Evolutionary conservation across 1,140 invertebrate genomes (phyloP).

Genomic region (Zaprionus ornatus): DNA sequence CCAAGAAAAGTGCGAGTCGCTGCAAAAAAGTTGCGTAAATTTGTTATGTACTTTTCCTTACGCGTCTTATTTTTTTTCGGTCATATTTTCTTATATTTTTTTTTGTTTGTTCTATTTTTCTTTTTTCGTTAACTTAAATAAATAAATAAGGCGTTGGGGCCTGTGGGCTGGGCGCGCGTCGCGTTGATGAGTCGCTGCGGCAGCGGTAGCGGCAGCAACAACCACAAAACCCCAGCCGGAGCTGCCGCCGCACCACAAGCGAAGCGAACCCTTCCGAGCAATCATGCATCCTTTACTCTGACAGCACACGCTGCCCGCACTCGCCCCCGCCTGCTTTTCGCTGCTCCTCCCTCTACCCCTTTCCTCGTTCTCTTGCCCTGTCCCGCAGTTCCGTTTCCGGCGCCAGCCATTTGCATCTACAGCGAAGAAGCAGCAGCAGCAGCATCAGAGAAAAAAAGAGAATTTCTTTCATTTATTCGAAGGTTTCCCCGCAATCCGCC

Average conservation of each 20-base stretch:
- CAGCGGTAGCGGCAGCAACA: conserved; percentile 51
- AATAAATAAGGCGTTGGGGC: conserved; percentile 64
- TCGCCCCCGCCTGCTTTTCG: background rate
- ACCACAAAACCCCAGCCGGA: conserved; percentile 58
- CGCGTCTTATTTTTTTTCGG: conserved; percentile 33
- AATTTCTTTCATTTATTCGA: conserved; percentile 77
- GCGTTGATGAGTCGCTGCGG: conserved; percentile 43
- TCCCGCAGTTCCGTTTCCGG: conserved; percentile 76
- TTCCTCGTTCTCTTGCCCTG: background rate
- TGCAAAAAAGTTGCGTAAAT: conserved; percentile 75
- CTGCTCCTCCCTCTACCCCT: too few relatives aligned
- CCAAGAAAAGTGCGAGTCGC: conserved; percentile 51
- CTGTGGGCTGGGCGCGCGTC: conserved; percentile 27
- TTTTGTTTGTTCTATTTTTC: conserved; percentile 7
- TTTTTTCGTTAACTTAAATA: conserved; percentile 70
- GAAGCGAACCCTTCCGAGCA: conserved; percentile 51
- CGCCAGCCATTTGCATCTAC: conserved; percentile 77
- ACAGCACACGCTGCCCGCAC: conserved; percentile 28
- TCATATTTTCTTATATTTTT: conserved; percentile 30
- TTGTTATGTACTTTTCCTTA: conserved; percentile 68
- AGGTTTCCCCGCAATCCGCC: conserved; percentile 32
- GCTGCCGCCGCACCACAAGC: conserved; percentile 16
- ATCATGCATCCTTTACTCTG: conserved; percentile 75
- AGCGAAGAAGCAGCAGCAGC: conserved; percentile 19
- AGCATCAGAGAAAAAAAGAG: conserved; percentile 1